Evolutionary conservation across 2,113 vertebrate species (phyloP).

Genomic region (Chaetodon trifascialis): DNA sequence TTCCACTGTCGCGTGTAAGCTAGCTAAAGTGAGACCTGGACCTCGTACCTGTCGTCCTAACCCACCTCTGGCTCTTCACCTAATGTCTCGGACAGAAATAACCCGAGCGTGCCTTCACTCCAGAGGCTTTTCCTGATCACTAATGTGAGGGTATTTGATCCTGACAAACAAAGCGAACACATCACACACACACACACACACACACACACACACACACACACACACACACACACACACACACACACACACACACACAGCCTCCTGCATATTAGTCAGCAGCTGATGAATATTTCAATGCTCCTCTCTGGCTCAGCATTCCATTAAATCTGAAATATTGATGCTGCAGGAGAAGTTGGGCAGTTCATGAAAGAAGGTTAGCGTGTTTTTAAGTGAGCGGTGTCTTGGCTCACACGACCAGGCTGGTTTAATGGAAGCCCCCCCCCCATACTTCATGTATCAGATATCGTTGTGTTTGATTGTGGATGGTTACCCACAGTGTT

Average conservation of each 20-base stretch:
- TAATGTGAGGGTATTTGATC: slow-evolving; percentile 8
- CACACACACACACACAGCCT: background rate
- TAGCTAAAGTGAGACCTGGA: too few species aligned
- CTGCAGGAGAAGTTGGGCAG: slow-evolving; percentile 20
- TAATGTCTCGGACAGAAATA: background rate
- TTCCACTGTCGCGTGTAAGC: background rate
- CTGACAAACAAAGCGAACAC: slow-evolving; percentile 2
- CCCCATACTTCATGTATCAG: background rate
- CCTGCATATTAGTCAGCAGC: slow-evolving; percentile 33
- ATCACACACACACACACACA: background rate
- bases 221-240: background rate
- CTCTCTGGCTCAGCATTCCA: slow-evolving; percentile 40
- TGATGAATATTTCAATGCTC: slow-evolving; percentile 60
- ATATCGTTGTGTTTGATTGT: slow-evolving; percentile 13
- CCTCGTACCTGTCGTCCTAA: background rate
- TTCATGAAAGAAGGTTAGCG: slow-evolving; percentile 37
- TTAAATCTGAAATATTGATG: slow-evolving; percentile 64
- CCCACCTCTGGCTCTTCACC: background rate
- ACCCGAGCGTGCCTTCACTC: background rate
- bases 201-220: background rate
- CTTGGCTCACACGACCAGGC: background rate
- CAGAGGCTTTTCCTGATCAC: slow-evolving; percentile 11
- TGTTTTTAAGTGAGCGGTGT: slow-evolving; percentile 7
- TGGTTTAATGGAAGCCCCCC: background rate
- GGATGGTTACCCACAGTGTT: background rate